Conservation (phyloP, 2,113 vertebrate species). For the Vimba vimba region DNA sequence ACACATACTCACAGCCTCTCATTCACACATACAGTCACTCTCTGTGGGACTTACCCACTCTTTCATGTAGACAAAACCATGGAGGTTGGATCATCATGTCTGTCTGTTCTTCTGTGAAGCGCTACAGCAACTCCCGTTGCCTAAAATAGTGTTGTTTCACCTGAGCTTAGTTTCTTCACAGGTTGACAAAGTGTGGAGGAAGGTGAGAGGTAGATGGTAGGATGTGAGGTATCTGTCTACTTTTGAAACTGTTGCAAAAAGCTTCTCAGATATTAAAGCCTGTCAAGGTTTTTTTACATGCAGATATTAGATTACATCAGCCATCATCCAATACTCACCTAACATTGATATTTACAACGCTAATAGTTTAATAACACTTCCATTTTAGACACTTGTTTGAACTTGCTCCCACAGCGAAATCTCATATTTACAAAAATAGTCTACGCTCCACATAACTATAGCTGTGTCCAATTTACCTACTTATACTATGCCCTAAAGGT, state of each 20-base stretch:
- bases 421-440: too few species aligned
- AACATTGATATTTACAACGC: not conserved
- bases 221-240: not conserved
- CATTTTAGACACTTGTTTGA: too few species aligned
- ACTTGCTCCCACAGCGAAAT: too few species aligned
- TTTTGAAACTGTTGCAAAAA: not conserved
- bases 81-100: conserved; percentile 11
- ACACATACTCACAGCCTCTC: not conserved
- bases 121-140: not conserved
- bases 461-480: too few species aligned
- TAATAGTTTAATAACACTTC: not conserved
- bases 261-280: not conserved
- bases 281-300: not conserved
- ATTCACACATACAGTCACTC: not conserved
- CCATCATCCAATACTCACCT: not conserved
- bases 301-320: not conserved
- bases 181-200: not conserved
- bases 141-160: conserved; percentile 29
- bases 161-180: conserved; percentile 29
- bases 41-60: conserved; percentile 9
- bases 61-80: conserved; percentile 5
- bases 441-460: too few species aligned
- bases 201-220: conserved; percentile 17
- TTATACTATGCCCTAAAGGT: too few species aligned
- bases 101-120: conserved; percentile 25